These are phyloP conservation scores for Melieria omissa DNA, from an alignment of 2,888 invertebrate species.

Conservation along the genomic window DNA sequence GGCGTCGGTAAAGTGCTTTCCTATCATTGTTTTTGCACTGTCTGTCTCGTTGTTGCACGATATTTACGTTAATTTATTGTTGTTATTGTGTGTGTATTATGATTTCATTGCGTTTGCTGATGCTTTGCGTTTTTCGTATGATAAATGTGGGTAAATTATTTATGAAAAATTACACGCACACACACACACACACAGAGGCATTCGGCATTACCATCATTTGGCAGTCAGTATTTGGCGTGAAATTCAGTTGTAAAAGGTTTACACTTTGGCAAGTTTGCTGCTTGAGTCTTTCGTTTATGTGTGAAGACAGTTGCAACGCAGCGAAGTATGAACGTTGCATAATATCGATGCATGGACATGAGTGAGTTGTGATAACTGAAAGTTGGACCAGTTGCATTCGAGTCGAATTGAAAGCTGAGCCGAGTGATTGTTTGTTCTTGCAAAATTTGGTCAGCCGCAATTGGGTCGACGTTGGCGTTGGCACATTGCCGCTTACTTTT, in stretches of 20 bases:
- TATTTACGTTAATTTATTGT: conserved; percentile 4
- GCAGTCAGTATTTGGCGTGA: no score
- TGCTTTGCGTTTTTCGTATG: not conserved
- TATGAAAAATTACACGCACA: conserved; percentile 7
- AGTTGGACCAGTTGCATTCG: no score
- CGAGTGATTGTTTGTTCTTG: no score
- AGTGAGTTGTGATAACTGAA: no score
- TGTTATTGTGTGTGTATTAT: not conserved
- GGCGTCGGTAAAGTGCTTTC: not conserved
- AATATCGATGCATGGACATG: no score
- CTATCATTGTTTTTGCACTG: not conserved
- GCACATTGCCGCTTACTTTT: no score
- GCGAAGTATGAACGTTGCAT: no score
- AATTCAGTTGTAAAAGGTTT: not conserved
- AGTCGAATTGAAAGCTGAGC: no score
- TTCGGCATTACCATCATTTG: conserved; percentile 8
- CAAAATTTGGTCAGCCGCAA: no score
- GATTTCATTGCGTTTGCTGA: not conserved
- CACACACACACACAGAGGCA: conserved; percentile 32
- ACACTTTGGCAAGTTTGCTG: conserved; percentile 12
- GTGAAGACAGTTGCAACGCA: no score
- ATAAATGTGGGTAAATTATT: conserved; percentile 13
- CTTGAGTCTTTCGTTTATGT: conserved; percentile 31
- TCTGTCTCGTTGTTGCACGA: not conserved
- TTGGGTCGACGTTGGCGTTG: no score